Conservation (phyloP, 2,888 invertebrate genomes). For the Polia nebulosa region DNA sequence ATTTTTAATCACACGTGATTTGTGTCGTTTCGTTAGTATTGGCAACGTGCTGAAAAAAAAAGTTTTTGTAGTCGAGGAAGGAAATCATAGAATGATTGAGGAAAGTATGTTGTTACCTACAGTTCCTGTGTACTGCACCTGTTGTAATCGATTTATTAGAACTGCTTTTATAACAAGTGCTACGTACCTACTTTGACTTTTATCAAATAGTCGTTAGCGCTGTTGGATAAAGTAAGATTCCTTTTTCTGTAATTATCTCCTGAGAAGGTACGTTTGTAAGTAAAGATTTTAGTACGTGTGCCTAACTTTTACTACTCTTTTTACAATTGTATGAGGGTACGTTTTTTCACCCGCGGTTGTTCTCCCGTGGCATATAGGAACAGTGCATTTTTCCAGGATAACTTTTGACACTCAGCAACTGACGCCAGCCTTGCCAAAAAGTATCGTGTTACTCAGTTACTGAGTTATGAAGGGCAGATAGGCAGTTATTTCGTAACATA, state of each 20-base stretch:
- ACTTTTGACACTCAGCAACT: no score
- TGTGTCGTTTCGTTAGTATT: background rate
- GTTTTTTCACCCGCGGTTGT: no score
- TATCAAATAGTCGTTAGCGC: background rate
- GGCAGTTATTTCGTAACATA: no score
- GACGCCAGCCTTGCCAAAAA: no score
- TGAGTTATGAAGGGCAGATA: no score
- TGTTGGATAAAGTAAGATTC: background rate
- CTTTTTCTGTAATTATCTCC: background rate
- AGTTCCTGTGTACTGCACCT: constrained; percentile 5
- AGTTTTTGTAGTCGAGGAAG: constrained; percentile 1
- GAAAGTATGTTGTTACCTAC: constrained; percentile 32
- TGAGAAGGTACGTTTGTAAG: background rate
- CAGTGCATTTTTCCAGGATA: no score
- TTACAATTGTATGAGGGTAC: no score
- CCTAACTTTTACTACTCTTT: no score
- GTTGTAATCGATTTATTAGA: constrained; percentile 11
- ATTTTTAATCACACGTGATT: background rate
- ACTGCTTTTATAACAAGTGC: background rate
- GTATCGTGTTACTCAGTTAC: no score
- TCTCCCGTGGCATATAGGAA: no score
- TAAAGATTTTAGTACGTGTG: background rate
- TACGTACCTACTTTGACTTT: background rate
- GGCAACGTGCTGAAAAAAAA: background rate
- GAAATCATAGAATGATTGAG: constrained; percentile 27